Evolutionary conservation across 2,888 invertebrate species (phyloP), one percentile per base, ranked within the genome.

Genomic region (Cerastis rubricosa): DNA sequence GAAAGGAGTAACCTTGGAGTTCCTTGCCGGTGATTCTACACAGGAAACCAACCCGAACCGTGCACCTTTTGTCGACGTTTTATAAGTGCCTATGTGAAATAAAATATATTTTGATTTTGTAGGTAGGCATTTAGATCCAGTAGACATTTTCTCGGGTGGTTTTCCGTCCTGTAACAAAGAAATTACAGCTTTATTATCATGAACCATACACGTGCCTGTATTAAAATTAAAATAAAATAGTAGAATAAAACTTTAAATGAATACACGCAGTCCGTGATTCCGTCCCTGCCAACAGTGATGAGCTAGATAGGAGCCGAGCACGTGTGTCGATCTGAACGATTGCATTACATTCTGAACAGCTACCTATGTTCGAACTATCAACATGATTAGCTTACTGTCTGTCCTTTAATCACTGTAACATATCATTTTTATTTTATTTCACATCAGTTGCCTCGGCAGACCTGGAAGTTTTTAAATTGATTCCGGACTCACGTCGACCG

Each of bases 281-380:
- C 81, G 35, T 3, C 74, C 45, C 76, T 61, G 66, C 22, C 35
- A 59, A 47, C 49, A 49, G 25, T 43, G 82, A 74, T 29, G 35
- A 54, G 47, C 25, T 25, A 49, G 61, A 61, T 25, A 29, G 57
- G 22, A 61, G 49, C 25, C 17, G n/a, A 71, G 63, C 77, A n/a
- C 77, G 77, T 71, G 57, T 79, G 70, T 78, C 25, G 63, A 71
- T 77, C 25, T 59, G 35, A 35, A 63, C 40, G 51, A 40, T 63
- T 79, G 77, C 80, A 77, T 71, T 79, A 71, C 12, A 47, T 54
- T 45, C 71, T 19, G 35, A 11, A 5, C 5, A 25, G 29, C 14
- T 45, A 19, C 40, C 40, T 57, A n/a, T n/a, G 29, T 68, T 51
- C 14, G 0, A 35, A 59, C 61, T 78, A 25, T 51, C 7, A 17